Percentiles rank a stretch among this genome's conserved stretches.
Conservation (phyloP, 35 echinoderm and acorn worm genomes). For the Anneissia japonica region DNA sequence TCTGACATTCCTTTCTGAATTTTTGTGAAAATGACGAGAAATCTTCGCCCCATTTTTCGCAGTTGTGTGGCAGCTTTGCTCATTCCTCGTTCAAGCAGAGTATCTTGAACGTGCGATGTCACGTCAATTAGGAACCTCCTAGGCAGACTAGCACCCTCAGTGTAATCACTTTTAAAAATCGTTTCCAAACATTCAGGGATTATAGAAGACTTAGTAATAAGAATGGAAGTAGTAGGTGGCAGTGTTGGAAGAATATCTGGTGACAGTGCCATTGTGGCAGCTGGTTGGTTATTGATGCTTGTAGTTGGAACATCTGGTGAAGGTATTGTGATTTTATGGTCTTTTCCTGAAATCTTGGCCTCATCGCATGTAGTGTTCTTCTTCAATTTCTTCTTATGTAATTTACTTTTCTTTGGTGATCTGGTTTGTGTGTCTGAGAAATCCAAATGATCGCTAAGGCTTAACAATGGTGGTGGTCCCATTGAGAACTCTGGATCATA, state of each 20-base stretch:
- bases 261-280: too few relatives aligned
- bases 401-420: background rate
- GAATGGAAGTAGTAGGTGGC: background rate
- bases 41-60: background rate
- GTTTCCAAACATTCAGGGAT: background rate
- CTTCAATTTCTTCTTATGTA: background rate
- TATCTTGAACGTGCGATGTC: background rate
- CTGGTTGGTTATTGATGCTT: too few relatives aligned
- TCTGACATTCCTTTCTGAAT: background rate
- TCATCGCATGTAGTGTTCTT: background rate
- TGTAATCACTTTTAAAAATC: background rate
- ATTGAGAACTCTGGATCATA: background rate
- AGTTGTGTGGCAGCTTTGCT: background rate
- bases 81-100: background rate
- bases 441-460: background rate
- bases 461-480: background rate
- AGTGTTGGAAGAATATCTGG: background rate
- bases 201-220: background rate
- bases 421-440: too few relatives aligned
- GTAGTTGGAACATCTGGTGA: background rate
- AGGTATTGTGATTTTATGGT: background rate
- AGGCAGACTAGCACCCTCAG: background rate
- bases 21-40: background rate
- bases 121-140: background rate
- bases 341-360: background rate